phyloP scores from a whole-genome alignment of 1,140 invertebrate genomes.

The Physella acuta region DNA sequence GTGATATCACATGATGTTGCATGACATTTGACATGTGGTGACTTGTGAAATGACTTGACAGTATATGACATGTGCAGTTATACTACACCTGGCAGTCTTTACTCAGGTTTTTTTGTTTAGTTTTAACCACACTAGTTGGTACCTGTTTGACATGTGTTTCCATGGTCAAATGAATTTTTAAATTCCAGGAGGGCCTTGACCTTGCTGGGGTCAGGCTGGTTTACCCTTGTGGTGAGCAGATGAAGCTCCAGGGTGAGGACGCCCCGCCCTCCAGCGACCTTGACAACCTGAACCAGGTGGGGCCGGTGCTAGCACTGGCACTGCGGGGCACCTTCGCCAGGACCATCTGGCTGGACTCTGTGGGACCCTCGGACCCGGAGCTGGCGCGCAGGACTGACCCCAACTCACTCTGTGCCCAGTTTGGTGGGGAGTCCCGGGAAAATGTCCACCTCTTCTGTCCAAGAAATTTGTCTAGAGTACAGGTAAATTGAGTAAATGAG shows the following conservation, averaged over 20 bases:
- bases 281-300: conserved; percentile 45
- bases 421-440: conserved; percentile 47
- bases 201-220: conserved; percentile 18
- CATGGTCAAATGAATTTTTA: background rate
- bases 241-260: background rate
- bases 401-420: conserved; percentile 53
- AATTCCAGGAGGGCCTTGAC: conserved; percentile 4
- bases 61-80: too few relatives aligned
- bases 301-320: conserved; percentile 50
- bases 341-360: conserved; percentile 49
- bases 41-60: too few relatives aligned
- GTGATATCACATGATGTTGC: too few relatives aligned
- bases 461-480: conserved; percentile 34
- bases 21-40: too few relatives aligned
- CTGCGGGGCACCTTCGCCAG: conserved; percentile 49
- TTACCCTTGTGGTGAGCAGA: conserved; percentile 8
- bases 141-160: too few relatives aligned
- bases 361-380: conserved; percentile 52
- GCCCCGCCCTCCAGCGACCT: conserved; percentile 23
- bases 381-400: conserved; percentile 53
- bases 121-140: too few relatives aligned
- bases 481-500: too few relatives aligned
- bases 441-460: conserved; percentile 51
- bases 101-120: too few relatives aligned
- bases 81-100: too few relatives aligned